Base-by-base conservation (phyloP, 1,140 invertebrate genomes). In the Phymorhynchus buccinoides region DNA sequence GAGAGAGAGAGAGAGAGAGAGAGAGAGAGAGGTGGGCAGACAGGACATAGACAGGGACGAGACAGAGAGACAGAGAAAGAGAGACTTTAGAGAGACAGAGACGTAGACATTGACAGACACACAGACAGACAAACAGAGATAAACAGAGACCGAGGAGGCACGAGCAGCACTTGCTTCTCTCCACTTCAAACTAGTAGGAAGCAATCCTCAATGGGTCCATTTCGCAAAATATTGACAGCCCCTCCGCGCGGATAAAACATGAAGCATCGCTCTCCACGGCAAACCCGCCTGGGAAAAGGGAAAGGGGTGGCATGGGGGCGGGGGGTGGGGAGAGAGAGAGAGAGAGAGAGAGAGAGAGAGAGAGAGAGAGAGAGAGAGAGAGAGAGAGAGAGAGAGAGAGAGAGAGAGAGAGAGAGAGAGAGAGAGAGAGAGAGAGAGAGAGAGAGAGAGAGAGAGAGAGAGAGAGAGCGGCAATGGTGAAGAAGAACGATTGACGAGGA, bases 221-320 rank as follows among this genome's bases (percentile, higher is more conserved):
- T 62, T 62, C 56, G 18, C 18, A 62, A 62, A 62, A 62, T 62
- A 62, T 62, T 62, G 56, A 62, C 56, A 62, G 56, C 56, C n/a
- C 56, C 56, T 27, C 56, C n/a, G 56, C 56, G 56, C 56, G 56
- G 56, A 62, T 62, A 62, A 62, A 62, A 62, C 56, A 62, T 62
- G 56, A 62, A 62, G 56, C 56, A 62, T 62, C 56, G 56, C 22
- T 62, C 56, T 62, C 56, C n/a, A 6, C 56, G 12, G 56, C 56
- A 62, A 27, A n/a, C n/a, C n/a, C n/a, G n/a, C n/a, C 56, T 4
- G 12, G 12, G 56, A 62, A 27, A 62, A 62, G n/a, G 56, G 56
- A 62, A 27, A 14, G 12, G 22, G 56, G n/a, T n/a, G n/a, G n/a
- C n/a, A n/a, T 62, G 56, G 56, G n/a, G n/a, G 56, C 22, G 56